Base-by-base conservation (phyloP, 2,113 vertebrate species). In the Nerophis ophidion region DNA sequence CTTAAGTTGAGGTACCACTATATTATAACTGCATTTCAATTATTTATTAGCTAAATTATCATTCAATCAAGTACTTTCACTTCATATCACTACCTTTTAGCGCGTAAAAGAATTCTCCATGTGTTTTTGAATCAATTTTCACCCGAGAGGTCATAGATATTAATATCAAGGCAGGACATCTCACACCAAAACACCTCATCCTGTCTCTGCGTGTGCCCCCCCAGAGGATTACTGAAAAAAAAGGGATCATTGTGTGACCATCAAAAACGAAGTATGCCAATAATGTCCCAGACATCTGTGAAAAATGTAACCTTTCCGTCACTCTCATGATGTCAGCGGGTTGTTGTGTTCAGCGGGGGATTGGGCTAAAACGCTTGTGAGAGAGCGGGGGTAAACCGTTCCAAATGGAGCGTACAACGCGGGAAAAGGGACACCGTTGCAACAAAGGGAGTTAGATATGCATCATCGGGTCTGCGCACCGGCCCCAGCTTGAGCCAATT, bases 401-500 rank as follows among this genome's bases (percentile, higher is more conserved):
- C 92, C 93, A 94, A 93, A 94, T 94, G 92, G 92, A 96, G 94
- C 3, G 12, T 88, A 90, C 92, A 91, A 92, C 91, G 88, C 92
- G 92, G 82, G 91, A 92, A 84, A 84, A 92, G 94, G 91, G 92
- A 92, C 93, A 94, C 92, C 91, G 47, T 74, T 88, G 91, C 92
- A 87, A 94, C 87, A 77, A 93, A 88, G 85, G 79, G 80, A 81
- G 77, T 86, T 87, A 94, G 95, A 97, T 97, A 96, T 93, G 94
- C 93, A 98, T 98, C 95, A 89, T 93, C 94, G 91, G 92, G 92
- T 90, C 91, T 91, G 91, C 84, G 75, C 88, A 90, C 86, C 12
- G 90, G 88, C 90, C 66, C 90, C 96, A 99, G 94, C 96, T 98
- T 98, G 96, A 95, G 93, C 90, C 94, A 98, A 99, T 99, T 99